Evolutionary conservation across 1,140 invertebrate genomes (phyloP), one percentile per base, ranked within the genome.

Genomic region (Drosophila sp.): DNA sequence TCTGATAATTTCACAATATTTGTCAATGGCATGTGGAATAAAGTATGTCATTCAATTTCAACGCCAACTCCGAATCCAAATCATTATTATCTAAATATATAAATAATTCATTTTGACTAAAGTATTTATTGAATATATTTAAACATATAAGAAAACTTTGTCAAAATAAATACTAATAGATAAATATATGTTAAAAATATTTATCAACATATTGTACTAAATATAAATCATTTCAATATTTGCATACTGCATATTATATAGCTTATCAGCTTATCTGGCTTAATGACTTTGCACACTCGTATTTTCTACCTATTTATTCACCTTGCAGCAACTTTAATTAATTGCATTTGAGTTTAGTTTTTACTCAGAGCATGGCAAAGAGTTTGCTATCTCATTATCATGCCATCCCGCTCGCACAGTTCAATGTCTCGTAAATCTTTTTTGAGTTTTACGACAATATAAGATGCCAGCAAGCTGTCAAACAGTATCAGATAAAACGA

Each of bases 391-490:
- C 45, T 27, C 45, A 50, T 36, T 53, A 36, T 53, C 0, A 6
- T 18, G 8, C 4, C 29, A 21, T 53, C 9, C 50, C 36, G 54
- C 46, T 72, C 54, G 38, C 63, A 72, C 54, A 82, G 78, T 81
- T 81, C 78, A 81, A 81, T 73, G 78, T 32, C 74, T 82, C 67
- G 73, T 63, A 80, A 80, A 80, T 80, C 79, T 81, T 67, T 67
- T 63, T 54, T 32, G 41, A 56, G 67, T 64, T 64, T 64, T 64
- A 56, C 59, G 67, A 56, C 25, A 64, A 18, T 56, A 56, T 71
- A 29, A 38, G 32, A 43, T 70, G 66, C 66, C 66, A 34, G 34
- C 48, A 64, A 41, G 67, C 67, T 50, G 54, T 64, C 67, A 64
- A 75, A 72, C 64, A 75, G 45, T 75, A 59, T 63, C 67, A 59